Conservation (phyloP, 30 jellyfish, hydroid and myxozoan species). For the Aurelia sp. region DNA sequence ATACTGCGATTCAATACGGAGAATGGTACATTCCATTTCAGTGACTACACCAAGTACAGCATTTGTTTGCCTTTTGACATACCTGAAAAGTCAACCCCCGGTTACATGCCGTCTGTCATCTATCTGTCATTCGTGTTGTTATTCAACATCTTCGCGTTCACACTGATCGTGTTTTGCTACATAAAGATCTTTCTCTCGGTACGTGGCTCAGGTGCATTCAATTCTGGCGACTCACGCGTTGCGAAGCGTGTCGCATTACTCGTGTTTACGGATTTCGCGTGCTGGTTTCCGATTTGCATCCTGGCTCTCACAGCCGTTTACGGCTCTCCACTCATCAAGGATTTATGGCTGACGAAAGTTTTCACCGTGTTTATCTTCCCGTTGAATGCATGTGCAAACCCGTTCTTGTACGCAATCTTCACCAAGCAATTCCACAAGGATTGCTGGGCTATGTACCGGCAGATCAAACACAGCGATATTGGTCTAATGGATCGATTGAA, state of each 20-base stretch:
- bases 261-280: conserved; percentile 88
- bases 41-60: conserved; percentile 89
- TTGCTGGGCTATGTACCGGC: conserved; percentile 63
- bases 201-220: conserved; percentile 92
- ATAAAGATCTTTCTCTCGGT: conserved; percentile 81
- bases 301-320: conserved; percentile 79
- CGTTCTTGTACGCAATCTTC: conserved; percentile 93
- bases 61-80: conserved; percentile 92
- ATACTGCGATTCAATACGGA: conserved; percentile 50
- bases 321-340: conserved; percentile 73
- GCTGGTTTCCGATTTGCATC: conserved; percentile 96
- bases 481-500: conserved; percentile 12
- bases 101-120: conserved; percentile 52
- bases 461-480: conserved; percentile 57
- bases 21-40: conserved; percentile 71
- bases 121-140: conserved; percentile 72
- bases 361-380: conserved; percentile 93
- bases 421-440: conserved; percentile 93
- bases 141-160: conserved; percentile 76
- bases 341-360: conserved; percentile 91
- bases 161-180: conserved; percentile 80
- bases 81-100: conserved; percentile 65
- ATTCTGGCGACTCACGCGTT: conserved; percentile 91
- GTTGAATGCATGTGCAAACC: conserved; percentile 96
- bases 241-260: conserved; percentile 93